These are phyloP conservation scores for Xiphophorus maculatus DNA, from an alignment of 2,113 vertebrate genomes.

Conservation along the genomic window DNA sequence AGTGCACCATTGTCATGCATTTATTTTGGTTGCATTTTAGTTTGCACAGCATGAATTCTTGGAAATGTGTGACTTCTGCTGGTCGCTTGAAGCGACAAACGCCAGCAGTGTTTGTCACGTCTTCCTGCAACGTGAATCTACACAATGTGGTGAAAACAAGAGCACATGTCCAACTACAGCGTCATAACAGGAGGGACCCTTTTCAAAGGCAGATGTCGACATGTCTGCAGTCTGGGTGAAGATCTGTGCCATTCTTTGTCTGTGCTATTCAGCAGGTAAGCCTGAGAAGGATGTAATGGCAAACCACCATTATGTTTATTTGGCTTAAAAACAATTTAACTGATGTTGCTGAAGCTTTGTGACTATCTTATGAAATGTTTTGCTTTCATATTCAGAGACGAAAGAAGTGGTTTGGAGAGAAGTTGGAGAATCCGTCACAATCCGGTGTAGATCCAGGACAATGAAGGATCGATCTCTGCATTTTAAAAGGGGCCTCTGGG, in stretches of 20 bases:
- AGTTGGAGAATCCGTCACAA: conserved; percentile 13
- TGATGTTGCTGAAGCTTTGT: background rate
- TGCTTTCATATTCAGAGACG: background rate
- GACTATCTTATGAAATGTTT: fast-evolving
- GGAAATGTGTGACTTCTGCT: too few relatives aligned
- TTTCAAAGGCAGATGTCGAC: background rate
- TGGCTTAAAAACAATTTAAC: background rate
- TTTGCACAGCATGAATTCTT: too few relatives aligned
- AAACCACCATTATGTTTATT: too few relatives aligned
- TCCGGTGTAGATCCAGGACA: conserved; percentile 31
- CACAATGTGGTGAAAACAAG: too few relatives aligned
- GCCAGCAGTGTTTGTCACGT: too few relatives aligned
- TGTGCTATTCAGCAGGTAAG: conserved; percentile 47
- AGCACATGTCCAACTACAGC: background rate
- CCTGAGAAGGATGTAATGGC: background rate
- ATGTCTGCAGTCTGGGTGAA: conserved; percentile 39
- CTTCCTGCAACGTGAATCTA: too few relatives aligned
- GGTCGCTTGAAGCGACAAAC: too few relatives aligned
- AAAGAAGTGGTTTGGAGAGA: background rate
- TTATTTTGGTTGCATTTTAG: too few relatives aligned
- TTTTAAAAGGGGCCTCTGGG: conserved; percentile 24
- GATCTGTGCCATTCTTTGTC: background rate
- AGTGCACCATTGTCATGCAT: too few relatives aligned
- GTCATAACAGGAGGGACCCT: background rate
- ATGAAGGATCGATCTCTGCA: fast-evolving